Evolutionary conservation across 2,113 vertebrate genomes (phyloP).

Genomic region (Psilopsiagon aymara): DNA sequence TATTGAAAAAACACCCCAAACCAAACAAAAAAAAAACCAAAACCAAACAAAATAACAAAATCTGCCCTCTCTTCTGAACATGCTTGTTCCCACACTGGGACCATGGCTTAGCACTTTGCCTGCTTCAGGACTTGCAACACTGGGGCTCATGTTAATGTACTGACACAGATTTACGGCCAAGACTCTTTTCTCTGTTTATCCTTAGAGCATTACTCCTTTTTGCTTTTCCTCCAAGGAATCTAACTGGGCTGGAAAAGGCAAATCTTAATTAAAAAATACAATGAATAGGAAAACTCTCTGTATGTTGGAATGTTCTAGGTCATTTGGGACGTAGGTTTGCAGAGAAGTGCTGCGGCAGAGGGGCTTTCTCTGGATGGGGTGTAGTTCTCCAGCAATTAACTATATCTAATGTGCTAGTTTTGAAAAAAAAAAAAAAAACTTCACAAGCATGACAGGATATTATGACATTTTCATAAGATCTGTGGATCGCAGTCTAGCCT

Average conservation of each 20-base stretch:
- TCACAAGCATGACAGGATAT: background rate
- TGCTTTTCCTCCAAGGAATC: background rate
- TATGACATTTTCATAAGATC: background rate
- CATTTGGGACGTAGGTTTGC: background rate
- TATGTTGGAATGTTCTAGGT: background rate
- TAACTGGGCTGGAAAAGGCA: background rate
- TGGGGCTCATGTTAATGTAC: background rate
- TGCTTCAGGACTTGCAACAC: background rate
- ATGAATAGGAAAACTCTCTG: background rate
- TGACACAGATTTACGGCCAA: constrained; percentile 18
- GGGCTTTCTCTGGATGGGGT: background rate
- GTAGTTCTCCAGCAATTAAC: background rate
- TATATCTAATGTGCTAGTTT: background rate
- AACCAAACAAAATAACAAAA: background rate
- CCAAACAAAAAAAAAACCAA: background rate
- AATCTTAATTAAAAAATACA: background rate
- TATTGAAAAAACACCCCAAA: background rate
- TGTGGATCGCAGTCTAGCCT: background rate
- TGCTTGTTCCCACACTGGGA: background rate
- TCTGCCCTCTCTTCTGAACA: background rate
- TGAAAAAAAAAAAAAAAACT: background rate
- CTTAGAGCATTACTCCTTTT: background rate
- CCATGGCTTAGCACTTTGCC: background rate
- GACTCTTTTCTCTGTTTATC: background rate
- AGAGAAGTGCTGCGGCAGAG: background rate